phyloP scores from a whole-genome alignment of 2,888 invertebrate species.

The Ophonus ardosiacus region DNA sequence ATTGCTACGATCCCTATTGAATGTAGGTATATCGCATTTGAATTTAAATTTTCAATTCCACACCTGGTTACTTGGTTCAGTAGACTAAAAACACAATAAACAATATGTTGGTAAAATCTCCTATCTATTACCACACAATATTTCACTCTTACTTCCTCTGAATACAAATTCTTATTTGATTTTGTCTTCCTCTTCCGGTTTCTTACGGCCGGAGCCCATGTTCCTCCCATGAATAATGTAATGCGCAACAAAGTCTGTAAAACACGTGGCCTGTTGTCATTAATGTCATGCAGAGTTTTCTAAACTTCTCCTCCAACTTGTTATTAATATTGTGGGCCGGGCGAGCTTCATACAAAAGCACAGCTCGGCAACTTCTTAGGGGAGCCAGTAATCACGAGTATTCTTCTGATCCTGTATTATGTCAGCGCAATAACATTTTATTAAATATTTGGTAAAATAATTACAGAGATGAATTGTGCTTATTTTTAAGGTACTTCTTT shows the following conservation, averaged over 20 bases:
- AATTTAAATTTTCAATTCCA: no score
- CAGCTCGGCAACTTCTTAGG: neutral
- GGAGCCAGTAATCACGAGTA: constrained; percentile 24
- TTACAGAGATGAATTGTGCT: neutral
- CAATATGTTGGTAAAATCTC: neutral
- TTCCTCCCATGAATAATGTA: constrained; percentile 54
- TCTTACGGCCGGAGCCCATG: neutral
- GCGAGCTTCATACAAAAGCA: neutral
- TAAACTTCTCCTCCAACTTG: constrained; percentile 52
- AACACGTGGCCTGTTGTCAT: constrained; percentile 57
- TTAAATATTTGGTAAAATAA: constrained; percentile 9
- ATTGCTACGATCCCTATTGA: no score
- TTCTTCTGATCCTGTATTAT: constrained; percentile 25
- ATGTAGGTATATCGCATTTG: no score
- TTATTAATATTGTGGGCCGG: constrained; percentile 57
- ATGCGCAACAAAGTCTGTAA: constrained; percentile 33
- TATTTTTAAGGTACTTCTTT: neutral
- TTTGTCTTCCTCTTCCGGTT: neutral
- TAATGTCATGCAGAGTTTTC: constrained; percentile 60
- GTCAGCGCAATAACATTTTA: constrained; percentile 5
- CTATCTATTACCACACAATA: neutral
- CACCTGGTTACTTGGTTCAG: no score
- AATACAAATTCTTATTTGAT: neutral
- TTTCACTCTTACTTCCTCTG: neutral
- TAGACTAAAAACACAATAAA: neutral